Percentiles rank a stretch among this genome's conserved stretches.
These are phyloP conservation scores for Decapterus maruadsi DNA, from an alignment of 2,797 vertebrate genomes.

Conservation along the genomic window DNA sequence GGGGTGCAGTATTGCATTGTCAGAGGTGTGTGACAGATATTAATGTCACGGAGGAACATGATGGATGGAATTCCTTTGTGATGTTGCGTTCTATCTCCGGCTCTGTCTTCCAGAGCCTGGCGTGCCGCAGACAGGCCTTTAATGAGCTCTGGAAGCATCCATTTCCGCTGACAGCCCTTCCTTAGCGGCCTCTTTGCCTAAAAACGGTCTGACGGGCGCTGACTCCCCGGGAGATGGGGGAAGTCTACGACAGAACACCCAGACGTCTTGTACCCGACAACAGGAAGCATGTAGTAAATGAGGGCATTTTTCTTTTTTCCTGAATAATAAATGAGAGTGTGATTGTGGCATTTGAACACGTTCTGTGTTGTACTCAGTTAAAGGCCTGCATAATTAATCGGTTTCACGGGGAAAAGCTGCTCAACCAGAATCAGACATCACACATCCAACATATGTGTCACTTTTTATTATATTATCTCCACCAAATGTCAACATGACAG, in stretches of 20 bases:
- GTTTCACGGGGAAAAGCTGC: not conserved
- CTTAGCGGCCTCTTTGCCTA: conserved; percentile 72
- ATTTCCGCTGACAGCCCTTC: conserved; percentile 77
- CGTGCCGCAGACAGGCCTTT: conserved; percentile 77
- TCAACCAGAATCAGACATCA: not conserved
- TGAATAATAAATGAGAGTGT: conserved; percentile 48
- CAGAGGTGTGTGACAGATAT: conserved; percentile 82
- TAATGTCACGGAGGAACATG: conserved; percentile 80
- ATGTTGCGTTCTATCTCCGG: conserved; percentile 77
- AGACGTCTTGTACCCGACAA: conserved; percentile 26
- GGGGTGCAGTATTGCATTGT: conserved; percentile 77
- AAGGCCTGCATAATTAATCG: not conserved
- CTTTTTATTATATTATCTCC: not conserved
- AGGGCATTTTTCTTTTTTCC: conserved; percentile 1
- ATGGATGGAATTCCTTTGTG: conserved; percentile 84
- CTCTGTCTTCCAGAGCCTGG: conserved; percentile 77
- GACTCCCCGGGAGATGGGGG: conserved; percentile 41
- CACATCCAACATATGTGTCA: not conserved
- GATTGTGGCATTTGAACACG: conserved; percentile 17
- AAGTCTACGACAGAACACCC: conserved; percentile 42
- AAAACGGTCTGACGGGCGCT: conserved; percentile 61
- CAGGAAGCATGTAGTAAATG: conserved; percentile 31
- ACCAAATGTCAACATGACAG: conserved; percentile 2
- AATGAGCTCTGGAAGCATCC: conserved; percentile 83
- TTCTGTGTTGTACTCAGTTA: not conserved